These are phyloP conservation scores for Agrotis segetum DNA, from an alignment of 2,888 invertebrate genomes.

Conservation along the genomic window DNA sequence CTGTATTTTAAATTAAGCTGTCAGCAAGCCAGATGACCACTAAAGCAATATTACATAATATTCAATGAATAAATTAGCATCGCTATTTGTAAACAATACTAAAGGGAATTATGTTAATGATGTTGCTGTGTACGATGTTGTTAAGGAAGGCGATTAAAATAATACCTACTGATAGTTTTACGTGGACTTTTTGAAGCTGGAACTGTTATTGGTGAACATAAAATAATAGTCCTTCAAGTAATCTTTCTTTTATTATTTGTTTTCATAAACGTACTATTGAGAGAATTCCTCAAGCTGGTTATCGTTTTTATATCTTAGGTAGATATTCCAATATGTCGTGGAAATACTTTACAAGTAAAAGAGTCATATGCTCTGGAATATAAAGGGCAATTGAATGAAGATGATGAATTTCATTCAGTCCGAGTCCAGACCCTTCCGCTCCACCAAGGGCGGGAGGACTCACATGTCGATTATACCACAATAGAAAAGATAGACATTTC, in stretches of 20 bases:
- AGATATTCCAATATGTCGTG: too few relatives aligned
- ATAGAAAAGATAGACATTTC: too few relatives aligned
- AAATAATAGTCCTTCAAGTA: neutral
- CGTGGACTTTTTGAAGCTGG: constrained; percentile 12
- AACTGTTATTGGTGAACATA: constrained; percentile 10
- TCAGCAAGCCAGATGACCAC: neutral
- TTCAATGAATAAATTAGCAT: constrained; percentile 23
- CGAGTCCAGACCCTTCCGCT: too few relatives aligned
- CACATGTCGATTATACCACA: too few relatives aligned
- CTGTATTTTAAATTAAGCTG: neutral
- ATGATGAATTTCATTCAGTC: too few relatives aligned
- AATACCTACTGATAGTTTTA: neutral
- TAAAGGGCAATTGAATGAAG: too few relatives aligned
- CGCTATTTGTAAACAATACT: neutral
- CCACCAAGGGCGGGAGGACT: too few relatives aligned
- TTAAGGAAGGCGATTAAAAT: constrained; percentile 24
- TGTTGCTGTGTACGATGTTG: constrained; percentile 8
- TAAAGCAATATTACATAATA: constrained; percentile 3
- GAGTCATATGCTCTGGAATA: too few relatives aligned
- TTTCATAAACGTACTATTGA: neutral
- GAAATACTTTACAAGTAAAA: too few relatives aligned
- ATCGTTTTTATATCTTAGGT: too few relatives aligned
- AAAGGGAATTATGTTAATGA: constrained; percentile 25
- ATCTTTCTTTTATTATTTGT: constrained; percentile 3
- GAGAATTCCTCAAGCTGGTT: neutral